Conservation (phyloP, 1,140 invertebrate genomes). For the Drosophila sulfurigaster region DNA sequence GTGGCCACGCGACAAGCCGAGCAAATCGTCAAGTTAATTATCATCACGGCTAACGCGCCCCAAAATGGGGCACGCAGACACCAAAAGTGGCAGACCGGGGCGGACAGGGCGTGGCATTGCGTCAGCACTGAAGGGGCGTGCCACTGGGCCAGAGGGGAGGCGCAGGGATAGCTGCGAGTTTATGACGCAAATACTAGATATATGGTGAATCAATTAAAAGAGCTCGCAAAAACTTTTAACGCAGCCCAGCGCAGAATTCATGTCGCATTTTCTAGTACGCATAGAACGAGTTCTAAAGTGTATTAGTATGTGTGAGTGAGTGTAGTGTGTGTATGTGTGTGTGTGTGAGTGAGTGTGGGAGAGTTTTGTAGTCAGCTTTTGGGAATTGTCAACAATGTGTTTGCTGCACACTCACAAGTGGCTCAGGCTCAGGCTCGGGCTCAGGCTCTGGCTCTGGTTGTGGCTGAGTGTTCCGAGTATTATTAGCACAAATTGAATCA, state of each 20-base stretch:
- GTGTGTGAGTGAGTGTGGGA: not conserved
- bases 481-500: constrained; percentile 74
- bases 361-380: constrained; percentile 2
- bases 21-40: constrained; percentile 71
- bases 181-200: constrained; percentile 20
- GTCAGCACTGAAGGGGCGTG: constrained; percentile 22
- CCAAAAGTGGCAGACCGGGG: constrained; percentile 57
- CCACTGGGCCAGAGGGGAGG: not conserved
- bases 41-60: constrained; percentile 62
- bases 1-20: constrained; percentile 67
- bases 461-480: constrained; percentile 34
- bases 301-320: not conserved
- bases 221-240: constrained; percentile 10
- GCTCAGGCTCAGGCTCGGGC: not conserved
- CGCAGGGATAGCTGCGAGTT: constrained; percentile 6
- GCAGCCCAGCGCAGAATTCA: constrained; percentile 4
- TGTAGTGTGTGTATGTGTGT: no score
- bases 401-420: constrained; percentile 1
- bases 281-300: not conserved
- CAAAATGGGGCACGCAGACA: constrained; percentile 45
- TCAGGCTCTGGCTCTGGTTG: not conserved
- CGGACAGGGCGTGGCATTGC: constrained; percentile 19
- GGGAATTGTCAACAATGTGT: not conserved
- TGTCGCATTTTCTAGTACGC: constrained; percentile 3
- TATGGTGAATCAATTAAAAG: constrained; percentile 33